These are phyloP conservation scores for Thysanoteuthis rhombus DNA, from an alignment of 2,888 invertebrate species.

Conservation along the genomic window DNA sequence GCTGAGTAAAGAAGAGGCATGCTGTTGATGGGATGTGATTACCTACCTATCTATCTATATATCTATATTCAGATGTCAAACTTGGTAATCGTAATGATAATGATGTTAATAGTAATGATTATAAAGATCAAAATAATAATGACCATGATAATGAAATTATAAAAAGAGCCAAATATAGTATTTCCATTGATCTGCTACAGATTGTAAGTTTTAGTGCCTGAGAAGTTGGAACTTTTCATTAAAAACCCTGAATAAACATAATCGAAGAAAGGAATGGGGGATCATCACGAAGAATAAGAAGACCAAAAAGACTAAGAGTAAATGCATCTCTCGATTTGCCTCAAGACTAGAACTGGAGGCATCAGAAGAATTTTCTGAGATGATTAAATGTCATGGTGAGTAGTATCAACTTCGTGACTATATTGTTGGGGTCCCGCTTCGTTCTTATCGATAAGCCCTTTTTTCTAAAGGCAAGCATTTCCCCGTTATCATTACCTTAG, in stretches of 20 bases:
- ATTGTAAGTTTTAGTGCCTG: neutral
- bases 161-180: neutral
- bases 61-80: no score
- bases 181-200: neutral
- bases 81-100: no score
- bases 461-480: neutral
- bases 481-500: neutral
- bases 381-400: neutral
- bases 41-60: no score
- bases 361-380: neutral
- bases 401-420: neutral
- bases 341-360: neutral
- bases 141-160: neutral
- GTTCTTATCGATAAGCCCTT: neutral
- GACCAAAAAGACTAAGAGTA: neutral
- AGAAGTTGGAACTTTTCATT: neutral
- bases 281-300: neutral
- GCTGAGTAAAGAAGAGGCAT: no score
- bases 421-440: neutral
- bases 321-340: neutral
- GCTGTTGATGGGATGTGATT: no score
- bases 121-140: no score
- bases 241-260: neutral
- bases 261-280: neutral
- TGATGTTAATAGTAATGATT: no score